These are phyloP conservation scores for Hirudo medicinalis DNA, from an alignment of 1,140 invertebrate genomes.

Conservation along the genomic window DNA sequence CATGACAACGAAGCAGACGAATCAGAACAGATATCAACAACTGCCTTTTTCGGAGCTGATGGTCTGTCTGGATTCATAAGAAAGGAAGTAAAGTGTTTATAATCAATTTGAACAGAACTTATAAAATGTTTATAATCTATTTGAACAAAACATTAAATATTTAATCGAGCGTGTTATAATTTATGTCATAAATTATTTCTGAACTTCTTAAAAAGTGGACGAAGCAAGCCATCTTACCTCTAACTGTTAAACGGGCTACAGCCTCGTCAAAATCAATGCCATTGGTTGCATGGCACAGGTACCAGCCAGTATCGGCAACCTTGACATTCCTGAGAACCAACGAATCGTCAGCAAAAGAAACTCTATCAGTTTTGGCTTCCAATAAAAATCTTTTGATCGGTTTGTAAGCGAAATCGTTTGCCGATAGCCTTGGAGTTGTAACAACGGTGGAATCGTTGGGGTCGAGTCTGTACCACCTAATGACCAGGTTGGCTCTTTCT, in stretches of 20 bases:
- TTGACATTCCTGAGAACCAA: background rate
- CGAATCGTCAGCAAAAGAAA: background rate
- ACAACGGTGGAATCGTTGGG: background rate
- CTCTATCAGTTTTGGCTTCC: background rate
- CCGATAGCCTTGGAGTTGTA: too few relatives aligned
- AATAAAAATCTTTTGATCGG: background rate
- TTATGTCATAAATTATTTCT: too few relatives aligned
- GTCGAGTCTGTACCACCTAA: constrained; percentile 72
- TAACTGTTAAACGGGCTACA: constrained; percentile 75
- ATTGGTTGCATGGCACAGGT: constrained; percentile 87
- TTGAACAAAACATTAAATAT: too few relatives aligned
- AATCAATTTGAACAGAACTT: too few relatives aligned
- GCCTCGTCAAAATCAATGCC: constrained; percentile 68
- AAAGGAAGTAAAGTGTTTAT: too few relatives aligned
- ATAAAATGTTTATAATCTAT: too few relatives aligned
- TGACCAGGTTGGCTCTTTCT: constrained; percentile 46
- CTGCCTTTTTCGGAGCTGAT: background rate
- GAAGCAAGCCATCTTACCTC: constrained; percentile 46
- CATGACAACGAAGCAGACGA: constrained; percentile 59
- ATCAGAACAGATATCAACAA: background rate
- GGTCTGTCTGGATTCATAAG: constrained; percentile 2
- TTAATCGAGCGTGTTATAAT: too few relatives aligned
- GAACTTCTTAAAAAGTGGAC: background rate
- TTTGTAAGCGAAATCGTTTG: background rate
- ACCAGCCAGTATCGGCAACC: constrained; percentile 80